Base-by-base conservation (phyloP, 2,888 invertebrate species). In the Drosophila paramelanica region DNA sequence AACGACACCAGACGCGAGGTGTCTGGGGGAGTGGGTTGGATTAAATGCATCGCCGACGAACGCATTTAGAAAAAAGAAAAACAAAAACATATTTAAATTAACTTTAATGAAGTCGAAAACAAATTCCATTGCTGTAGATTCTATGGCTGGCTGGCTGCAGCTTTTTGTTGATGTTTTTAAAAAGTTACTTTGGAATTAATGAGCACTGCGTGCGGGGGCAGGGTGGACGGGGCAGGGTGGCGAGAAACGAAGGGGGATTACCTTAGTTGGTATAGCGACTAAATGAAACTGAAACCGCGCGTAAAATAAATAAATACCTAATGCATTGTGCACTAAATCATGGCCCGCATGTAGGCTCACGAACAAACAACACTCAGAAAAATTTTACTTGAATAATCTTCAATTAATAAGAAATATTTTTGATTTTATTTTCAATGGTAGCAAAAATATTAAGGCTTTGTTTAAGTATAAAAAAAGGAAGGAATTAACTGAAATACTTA, bases 91-190 rank as follows among this genome's bases (percentile, higher is more conserved):
- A 88, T 88, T 88, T 85, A 88, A 88, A 83, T 72, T 65, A 72
- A 82, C 74, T 88, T 82, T 83, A 82, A 83, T 88, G 86, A 88
- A 88, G 88, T 88, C 64, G 66, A 88, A 74, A 79, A 77, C 67
- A 82, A 79, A 88, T 88, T 88, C 82, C 82, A 57, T 43, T 49
- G 79, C 59, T 51, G 49, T 49, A 25, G 23, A 64, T 75, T 64
- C 65, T 53, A 72, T 69, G 62, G 57, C 64, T 73, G 60, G 66
- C 59, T 69, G 53, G 27, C 31, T 67, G 68, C 75, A 56, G 52
- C 43, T 62, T 61, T 58, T 73, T 72, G 66, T 17, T 25, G 52
- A 6, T 25, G 5, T 31, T 10, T 36, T 31, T 23, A 3, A 20
- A 23, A 38, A 58, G 57, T 47, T 56, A 45, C 50, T 61, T 70